Percentiles rank a stretch among this genome's conserved stretches.
Conservation (phyloP, 2,888 invertebrate genomes). For the Corbicula japonica region DNA sequence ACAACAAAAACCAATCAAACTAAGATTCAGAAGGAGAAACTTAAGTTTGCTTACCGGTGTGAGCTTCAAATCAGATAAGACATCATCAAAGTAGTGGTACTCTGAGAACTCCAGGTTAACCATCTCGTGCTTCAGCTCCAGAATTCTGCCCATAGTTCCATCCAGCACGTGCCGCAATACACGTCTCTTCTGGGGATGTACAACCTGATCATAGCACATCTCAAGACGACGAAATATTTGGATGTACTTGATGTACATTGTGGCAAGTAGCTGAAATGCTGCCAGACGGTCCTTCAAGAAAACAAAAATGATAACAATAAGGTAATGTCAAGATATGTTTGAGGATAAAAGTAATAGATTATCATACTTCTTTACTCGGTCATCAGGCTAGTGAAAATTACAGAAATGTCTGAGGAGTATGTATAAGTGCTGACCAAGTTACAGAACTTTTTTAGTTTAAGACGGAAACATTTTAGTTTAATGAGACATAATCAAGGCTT, state of each 20-base stretch:
- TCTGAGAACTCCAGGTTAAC: constrained; percentile 95
- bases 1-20: no score
- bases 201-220: constrained; percentile 94
- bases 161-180: constrained; percentile 89
- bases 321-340: neutral
- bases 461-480: no score
- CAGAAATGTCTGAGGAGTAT: no score
- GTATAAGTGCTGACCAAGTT: no score
- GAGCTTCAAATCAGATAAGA: constrained; percentile 91
- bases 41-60: constrained; percentile 89
- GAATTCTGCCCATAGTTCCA: constrained; percentile 91
- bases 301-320: constrained; percentile 4
- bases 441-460: no score
- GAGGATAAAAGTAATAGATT: no score
- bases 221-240: constrained; percentile 92
- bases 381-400: no score
- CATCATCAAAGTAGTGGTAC: constrained; percentile 94
- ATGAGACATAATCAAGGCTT: no score
- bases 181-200: constrained; percentile 96
- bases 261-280: constrained; percentile 86
- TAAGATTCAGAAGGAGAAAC: no score
- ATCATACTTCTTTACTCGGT: no score
- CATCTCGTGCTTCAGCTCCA: constrained; percentile 95
- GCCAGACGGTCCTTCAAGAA: constrained; percentile 84
- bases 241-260: constrained; percentile 93